These are phyloP conservation scores for Drosophila guanche DNA, from an alignment of 1,140 invertebrate genomes.

Conservation along the genomic window DNA sequence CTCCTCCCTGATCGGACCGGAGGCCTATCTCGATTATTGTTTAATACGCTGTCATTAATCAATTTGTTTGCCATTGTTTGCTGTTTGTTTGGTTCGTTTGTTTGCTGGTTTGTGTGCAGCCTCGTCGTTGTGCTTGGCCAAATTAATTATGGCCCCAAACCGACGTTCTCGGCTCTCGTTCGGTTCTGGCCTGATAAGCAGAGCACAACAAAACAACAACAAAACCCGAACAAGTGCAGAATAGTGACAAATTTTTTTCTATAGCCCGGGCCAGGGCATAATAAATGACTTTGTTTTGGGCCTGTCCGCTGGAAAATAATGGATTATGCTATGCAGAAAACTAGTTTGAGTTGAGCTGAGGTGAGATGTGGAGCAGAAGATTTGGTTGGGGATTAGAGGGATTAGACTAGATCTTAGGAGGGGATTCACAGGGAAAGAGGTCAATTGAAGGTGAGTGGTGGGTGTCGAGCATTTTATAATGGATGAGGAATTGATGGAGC, in stretches of 20 bases:
- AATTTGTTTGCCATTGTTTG: slow-evolving; percentile 80
- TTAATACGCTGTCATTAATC: slow-evolving; percentile 81
- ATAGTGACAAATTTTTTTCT: slow-evolving; percentile 77
- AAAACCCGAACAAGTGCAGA: slow-evolving; percentile 62
- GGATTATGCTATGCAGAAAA: slow-evolving; percentile 47
- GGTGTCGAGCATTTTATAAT: too few relatives aligned
- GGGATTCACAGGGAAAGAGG: too few relatives aligned
- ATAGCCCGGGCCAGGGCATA: slow-evolving; percentile 32
- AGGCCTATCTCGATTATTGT: slow-evolving; percentile 80
- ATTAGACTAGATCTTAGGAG: too few relatives aligned
- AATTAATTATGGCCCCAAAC: slow-evolving; percentile 73
- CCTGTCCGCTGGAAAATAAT: slow-evolving; percentile 52
- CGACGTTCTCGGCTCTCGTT: slow-evolving; percentile 10
- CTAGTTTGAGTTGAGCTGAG: slow-evolving; percentile 22
- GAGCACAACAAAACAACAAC: slow-evolving; percentile 9
- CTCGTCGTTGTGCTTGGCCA: slow-evolving; percentile 60
- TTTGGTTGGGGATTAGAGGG: background rate
- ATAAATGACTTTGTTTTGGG: slow-evolving; percentile 78
- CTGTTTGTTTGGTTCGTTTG: slow-evolving; percentile 33
- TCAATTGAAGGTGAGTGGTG: too few relatives aligned
- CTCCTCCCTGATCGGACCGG: slow-evolving; percentile 39
- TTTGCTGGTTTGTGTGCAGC: slow-evolving; percentile 20
- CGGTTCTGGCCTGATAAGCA: slow-evolving; percentile 67
- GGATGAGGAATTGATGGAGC: too few relatives aligned
- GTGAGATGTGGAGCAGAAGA: slow-evolving; percentile 17